Base-by-base conservation (phyloP, 37 sponge, comb jelly and placozoan genomes). In the Dysidea cf. avara region DNA sequence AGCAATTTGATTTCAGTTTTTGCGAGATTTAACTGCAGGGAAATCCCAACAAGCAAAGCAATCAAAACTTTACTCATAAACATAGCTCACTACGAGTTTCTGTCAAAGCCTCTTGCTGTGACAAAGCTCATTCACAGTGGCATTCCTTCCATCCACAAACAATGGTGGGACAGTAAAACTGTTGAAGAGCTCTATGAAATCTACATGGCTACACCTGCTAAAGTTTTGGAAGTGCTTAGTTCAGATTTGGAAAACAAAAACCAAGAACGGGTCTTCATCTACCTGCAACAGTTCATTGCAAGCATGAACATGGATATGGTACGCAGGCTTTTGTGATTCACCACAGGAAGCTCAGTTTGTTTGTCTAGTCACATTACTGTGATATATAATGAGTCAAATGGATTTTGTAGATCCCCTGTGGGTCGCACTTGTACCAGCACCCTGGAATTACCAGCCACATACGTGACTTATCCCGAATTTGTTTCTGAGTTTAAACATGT, bases 61-160 rank as follows among this genome's bases (percentile, higher is more conserved):
- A 33, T 78, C 1, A 26, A 33, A 31, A 18, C 20, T 7, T 4
- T 66, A 30, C 31, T 78, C 53, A 3, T 56, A 3, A 25, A 61
- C 18, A 28, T 66, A 2, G 68, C 78, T 1, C 36, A 30, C 3
- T 61, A 66, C 24, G 53, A 78, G 17, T 78, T 79, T 69, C 22
- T 59, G 7, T 12, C 20, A 4, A 79, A 79, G 63, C 80, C 80
- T 28, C 22, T 37, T 32, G 76, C 76, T 35, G 65, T 53, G 5
- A 51, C 63, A 11, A 11, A 21, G 2, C 17, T 36, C 14, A 75
- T 75, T 0, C 20, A 47, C 48, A 21, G 35, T 50, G 76, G 76
- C 11, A 50, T 75, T 2, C 65, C 76, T 50, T 1, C 36, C 51
- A 3, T 25, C 21, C 64, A 75, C 37, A n/a, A 18, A 22, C 22